Percentiles rank a stretch among this genome's conserved stretches.
phyloP scores from a whole-genome alignment of 2,113 vertebrate species.

The Phylloscopus whistleri region DNA sequence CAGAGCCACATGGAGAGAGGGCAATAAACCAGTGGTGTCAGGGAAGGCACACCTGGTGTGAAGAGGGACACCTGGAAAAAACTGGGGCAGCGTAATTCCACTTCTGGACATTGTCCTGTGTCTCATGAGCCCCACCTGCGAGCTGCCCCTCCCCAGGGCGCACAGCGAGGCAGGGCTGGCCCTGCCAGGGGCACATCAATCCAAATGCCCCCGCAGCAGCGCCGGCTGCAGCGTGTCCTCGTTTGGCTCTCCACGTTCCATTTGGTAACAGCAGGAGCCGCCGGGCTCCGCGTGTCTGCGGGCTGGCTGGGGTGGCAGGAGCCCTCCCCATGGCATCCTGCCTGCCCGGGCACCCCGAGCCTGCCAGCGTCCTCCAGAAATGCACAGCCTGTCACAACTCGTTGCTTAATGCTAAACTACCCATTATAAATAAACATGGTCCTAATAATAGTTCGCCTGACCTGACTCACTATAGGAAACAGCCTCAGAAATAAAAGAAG shows the following conservation, averaged over 20 bases:
- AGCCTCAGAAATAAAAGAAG: slow-evolving; percentile 43
- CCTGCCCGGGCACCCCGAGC: not conserved
- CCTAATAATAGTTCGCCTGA: slow-evolving; percentile 68
- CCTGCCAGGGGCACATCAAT: accelerated
- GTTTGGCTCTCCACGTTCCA: accelerated
- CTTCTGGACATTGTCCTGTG: not conserved
- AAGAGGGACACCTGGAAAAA: not conserved
- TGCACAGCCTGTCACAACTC: slow-evolving; percentile 23
- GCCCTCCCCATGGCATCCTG: not conserved
- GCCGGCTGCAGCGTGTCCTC: not conserved
- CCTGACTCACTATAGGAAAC: slow-evolving; percentile 51
- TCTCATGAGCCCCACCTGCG: accelerated
- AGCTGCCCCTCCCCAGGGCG: not conserved
- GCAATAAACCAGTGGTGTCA: not conserved
- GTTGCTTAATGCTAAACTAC: slow-evolving; percentile 55
- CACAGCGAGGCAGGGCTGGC: accelerated
- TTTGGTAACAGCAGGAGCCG: not conserved
- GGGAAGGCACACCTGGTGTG: not conserved
- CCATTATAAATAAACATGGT: slow-evolving; percentile 69
- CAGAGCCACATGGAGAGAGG: accelerated
- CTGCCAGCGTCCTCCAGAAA: slow-evolving; percentile 9
- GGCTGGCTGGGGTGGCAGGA: not conserved
- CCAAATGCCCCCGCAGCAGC: accelerated
- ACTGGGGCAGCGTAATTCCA: not conserved
- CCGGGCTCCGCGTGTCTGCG: not conserved